A percentile compares a stretch with the other conserved stretches of the same genome.
These are phyloP conservation scores for Oncorhynchus gorbuscha DNA, from an alignment of 2,113 vertebrate species.

Conservation along the genomic window DNA sequence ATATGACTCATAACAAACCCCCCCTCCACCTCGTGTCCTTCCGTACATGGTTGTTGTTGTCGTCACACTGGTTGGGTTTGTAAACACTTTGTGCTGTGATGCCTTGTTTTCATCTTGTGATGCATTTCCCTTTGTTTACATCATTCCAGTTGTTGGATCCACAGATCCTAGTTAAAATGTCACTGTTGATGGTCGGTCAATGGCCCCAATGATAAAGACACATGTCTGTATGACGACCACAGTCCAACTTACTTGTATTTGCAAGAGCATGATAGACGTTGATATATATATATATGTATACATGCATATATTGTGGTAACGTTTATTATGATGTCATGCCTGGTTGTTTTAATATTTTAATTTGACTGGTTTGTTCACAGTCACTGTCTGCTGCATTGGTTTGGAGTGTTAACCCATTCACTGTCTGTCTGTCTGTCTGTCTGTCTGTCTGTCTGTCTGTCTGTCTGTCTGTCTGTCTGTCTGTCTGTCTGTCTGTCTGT, in stretches of 20 bases:
- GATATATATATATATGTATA: not conserved
- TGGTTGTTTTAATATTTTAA: conserved; percentile 16
- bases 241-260: not conserved
- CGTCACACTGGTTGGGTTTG: not conserved
- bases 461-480: too few relatives aligned
- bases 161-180: not conserved
- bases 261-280: not conserved
- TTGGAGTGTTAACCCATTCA: conserved; percentile 62
- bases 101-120: not conserved
- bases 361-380: not conserved
- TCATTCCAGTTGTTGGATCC: not conserved
- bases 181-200: not conserved
- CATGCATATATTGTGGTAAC: not conserved
- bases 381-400: conserved; percentile 66
- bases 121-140: too few relatives aligned
- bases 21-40: not conserved
- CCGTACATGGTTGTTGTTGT: not conserved
- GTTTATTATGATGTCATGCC: conserved; percentile 6
- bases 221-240: too few relatives aligned
- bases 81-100: not conserved
- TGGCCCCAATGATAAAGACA: too few relatives aligned
- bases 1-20: not conserved
- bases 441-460: too few relatives aligned
- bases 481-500: too few relatives aligned
- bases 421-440: too few relatives aligned